Percentiles rank a stretch among this genome's conserved stretches.
These are phyloP conservation scores for Heliothis peltigera DNA, from an alignment of 2,888 invertebrate genomes.

Conservation along the genomic window DNA sequence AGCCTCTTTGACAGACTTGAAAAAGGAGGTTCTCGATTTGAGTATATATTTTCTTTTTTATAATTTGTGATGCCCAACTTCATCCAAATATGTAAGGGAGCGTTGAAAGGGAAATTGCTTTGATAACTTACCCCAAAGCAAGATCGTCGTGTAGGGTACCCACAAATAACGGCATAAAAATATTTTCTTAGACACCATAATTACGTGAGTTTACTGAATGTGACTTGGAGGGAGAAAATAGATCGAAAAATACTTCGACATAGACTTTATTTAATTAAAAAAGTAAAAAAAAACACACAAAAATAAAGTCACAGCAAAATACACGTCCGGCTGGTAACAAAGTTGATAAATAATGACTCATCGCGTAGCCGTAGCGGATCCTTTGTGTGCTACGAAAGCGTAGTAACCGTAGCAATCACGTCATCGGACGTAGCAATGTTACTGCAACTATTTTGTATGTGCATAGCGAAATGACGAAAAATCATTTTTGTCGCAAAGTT, in stretches of 20 bases:
- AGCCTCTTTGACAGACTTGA: not conserved
- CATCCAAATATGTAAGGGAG: constrained; percentile 16
- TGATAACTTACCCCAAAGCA: constrained; percentile 45
- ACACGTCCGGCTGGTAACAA: not conserved
- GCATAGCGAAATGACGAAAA: not conserved
- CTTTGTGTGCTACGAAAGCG: constrained; percentile 42
- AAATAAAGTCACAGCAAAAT: not conserved
- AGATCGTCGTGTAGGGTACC: constrained; percentile 42
- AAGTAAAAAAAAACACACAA: not conserved
- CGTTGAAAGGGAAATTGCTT: constrained; percentile 28
- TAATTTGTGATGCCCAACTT: not conserved
- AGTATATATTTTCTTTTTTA: not conserved
- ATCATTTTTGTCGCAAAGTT: too few relatives aligned
- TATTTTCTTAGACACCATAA: constrained; percentile 13
- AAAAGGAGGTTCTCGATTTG: not conserved
- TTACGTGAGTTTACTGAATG: not conserved
- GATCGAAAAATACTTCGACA: not conserved
- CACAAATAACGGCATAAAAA: not conserved
- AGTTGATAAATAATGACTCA: not conserved
- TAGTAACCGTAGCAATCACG: constrained; percentile 35
- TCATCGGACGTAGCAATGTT: constrained; percentile 23
- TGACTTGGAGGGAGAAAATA: not conserved
- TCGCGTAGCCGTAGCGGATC: constrained; percentile 23
- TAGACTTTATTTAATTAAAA: not conserved
- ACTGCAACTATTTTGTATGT: constrained; percentile 12